These are phyloP conservation scores for Platyura marginata DNA, from an alignment of 1,140 invertebrate species.

Conservation along the genomic window DNA sequence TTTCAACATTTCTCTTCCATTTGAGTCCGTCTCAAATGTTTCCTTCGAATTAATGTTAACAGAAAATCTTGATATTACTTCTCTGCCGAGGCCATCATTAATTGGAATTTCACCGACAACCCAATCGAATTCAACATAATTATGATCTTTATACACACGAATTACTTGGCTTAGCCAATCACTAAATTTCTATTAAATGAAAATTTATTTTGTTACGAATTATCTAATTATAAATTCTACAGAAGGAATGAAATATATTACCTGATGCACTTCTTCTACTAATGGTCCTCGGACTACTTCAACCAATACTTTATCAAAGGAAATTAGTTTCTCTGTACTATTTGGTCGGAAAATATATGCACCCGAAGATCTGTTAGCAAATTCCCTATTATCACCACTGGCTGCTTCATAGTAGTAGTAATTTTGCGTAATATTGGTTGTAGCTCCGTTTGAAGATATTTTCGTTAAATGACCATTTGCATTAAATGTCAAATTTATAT, in stretches of 20 bases:
- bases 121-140: conserved; percentile 77
- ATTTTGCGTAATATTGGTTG: conserved; percentile 39
- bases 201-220: no score
- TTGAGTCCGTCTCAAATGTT: conserved; percentile 83
- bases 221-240: no score
- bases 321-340: conserved; percentile 17
- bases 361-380: conserved; percentile 45
- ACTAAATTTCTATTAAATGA: conserved; percentile 10
- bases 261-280: conserved; percentile 69
- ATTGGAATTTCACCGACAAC: conserved; percentile 82
- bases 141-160: conserved; percentile 45
- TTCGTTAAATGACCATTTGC: conserved; percentile 22
- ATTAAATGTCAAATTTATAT: conserved; percentile 26
- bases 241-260: conserved; percentile 39
- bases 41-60: conserved; percentile 41
- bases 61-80: conserved; percentile 57
- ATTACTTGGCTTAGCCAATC: conserved; percentile 70
- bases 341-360: conserved; percentile 77
- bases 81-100: conserved; percentile 53
- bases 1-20: conserved; percentile 74
- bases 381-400: conserved; percentile 38
- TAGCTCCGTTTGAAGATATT: conserved; percentile 7
- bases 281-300: conserved; percentile 36
- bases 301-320: conserved; percentile 27
- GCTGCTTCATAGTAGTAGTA: conserved; percentile 59